Conservation (phyloP, 2,888 invertebrate species). For the Syrista parreyssii region DNA sequence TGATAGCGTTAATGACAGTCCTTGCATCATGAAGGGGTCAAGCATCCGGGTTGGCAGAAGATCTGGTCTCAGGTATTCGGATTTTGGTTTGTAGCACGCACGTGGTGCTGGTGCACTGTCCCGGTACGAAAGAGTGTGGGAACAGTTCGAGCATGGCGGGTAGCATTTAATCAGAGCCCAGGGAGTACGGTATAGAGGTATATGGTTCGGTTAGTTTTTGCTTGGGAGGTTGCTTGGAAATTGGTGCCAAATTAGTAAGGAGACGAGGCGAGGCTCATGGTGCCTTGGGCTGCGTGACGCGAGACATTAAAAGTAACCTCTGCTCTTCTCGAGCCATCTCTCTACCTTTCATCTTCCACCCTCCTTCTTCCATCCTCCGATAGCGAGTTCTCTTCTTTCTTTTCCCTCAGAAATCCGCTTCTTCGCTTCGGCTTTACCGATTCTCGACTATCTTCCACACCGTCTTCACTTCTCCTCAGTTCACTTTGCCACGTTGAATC, state of each 20-base stretch:
- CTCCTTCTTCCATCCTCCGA: constrained; percentile 16
- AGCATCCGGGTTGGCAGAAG: constrained; percentile 6
- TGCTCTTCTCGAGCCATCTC: constrained; percentile 49
- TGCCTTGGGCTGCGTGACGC: constrained; percentile 62
- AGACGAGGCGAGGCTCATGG: constrained; percentile 55
- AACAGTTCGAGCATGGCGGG: constrained; percentile 50
- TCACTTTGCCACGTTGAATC: neutral
- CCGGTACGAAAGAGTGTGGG: constrained; percentile 42
- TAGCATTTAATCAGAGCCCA: constrained; percentile 65
- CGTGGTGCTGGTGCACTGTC: constrained; percentile 36
- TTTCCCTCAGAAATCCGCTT: constrained; percentile 16
- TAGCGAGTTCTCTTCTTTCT: constrained; percentile 12
- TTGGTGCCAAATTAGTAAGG: constrained; percentile 67
- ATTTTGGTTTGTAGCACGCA: constrained; percentile 20
- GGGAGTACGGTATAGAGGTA: constrained; percentile 46
- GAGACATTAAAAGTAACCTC: constrained; percentile 66
- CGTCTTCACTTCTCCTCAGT: neutral
- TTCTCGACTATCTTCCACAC: neutral
- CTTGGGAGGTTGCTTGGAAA: constrained; percentile 65
- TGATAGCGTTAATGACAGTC: neutral
- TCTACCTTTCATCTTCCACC: constrained; percentile 30
- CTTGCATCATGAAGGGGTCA: neutral
- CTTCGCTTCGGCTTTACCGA: neutral
- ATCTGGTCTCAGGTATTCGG: neutral
- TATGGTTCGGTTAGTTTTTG: constrained; percentile 66